Percentiles rank a stretch among this genome's conserved stretches.
These are phyloP conservation scores for Notothenia coriiceps DNA, from an alignment of 2,113 vertebrate genomes.

Conservation along the genomic window DNA sequence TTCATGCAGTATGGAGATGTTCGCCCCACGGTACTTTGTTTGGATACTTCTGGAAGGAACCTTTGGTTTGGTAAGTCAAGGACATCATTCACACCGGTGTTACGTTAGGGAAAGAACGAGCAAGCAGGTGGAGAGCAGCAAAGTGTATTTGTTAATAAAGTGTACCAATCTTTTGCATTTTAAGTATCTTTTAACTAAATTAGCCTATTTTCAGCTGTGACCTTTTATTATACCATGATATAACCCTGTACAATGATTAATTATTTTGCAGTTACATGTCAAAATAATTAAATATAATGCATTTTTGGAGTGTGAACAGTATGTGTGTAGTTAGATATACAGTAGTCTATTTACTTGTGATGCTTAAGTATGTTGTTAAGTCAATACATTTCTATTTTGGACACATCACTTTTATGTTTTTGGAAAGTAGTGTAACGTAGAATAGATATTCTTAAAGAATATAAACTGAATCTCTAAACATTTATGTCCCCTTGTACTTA, in stretches of 20 bases:
- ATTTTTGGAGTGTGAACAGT: not conserved
- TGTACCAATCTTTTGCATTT: not conserved
- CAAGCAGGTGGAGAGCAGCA: not conserved
- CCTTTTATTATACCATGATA: not conserved
- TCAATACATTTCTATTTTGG: too few relatives aligned
- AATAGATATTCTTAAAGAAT: not conserved
- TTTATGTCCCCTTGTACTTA: not conserved
- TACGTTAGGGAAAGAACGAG: not conserved
- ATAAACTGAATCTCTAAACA: not conserved
- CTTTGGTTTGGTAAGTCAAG: constrained; percentile 85
- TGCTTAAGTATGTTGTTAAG: too few relatives aligned
- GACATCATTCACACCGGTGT: not conserved
- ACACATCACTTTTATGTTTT: not conserved
- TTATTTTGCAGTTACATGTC: not conserved
- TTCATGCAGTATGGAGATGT: constrained; percentile 78
- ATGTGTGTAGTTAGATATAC: too few relatives aligned
- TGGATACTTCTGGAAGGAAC: constrained; percentile 87
- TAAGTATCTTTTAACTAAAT: not conserved
- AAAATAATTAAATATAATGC: not conserved
- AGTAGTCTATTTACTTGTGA: too few relatives aligned
- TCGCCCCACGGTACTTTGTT: constrained; percentile 83
- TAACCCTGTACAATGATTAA: not conserved
- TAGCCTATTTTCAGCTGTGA: not conserved
- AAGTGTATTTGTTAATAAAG: not conserved
- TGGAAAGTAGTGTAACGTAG: not conserved